Evolutionary conservation across 2,888 invertebrate genomes (phyloP).

Genomic region (Anorthoa munda): DNA sequence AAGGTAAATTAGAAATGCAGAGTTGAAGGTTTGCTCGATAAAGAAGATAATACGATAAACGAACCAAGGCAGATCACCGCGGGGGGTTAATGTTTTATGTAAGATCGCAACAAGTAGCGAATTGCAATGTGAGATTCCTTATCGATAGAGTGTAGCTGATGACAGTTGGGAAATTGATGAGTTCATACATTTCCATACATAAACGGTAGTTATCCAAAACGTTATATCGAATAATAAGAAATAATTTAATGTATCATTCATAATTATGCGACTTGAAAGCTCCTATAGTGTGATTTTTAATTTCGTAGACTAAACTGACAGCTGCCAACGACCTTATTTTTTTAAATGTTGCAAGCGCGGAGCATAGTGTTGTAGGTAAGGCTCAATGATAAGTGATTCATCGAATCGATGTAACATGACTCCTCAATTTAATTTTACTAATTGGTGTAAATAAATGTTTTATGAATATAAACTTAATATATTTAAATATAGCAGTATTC

Average conservation of each 20-base stretch:
- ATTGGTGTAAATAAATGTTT: too few species aligned
- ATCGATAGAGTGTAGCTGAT: conserved; percentile 70
- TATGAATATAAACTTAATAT: too few species aligned
- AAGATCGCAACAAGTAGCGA: conserved; percentile 72
- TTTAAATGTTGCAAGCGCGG: too few species aligned
- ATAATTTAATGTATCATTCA: background rate
- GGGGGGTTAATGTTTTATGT: conserved; percentile 88
- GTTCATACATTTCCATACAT: conserved; percentile 45
- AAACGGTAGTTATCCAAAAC: background rate
- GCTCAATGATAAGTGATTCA: too few species aligned
- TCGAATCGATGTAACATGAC: too few species aligned
- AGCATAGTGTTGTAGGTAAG: too few species aligned
- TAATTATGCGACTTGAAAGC: background rate
- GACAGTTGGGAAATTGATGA: conserved; percentile 62
- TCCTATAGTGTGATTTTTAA: too few species aligned
- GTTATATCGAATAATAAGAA: background rate
- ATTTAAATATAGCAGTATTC: too few species aligned
- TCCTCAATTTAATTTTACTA: too few species aligned
- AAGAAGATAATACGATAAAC: conserved; percentile 86
- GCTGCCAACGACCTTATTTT: too few species aligned
- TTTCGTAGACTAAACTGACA: too few species aligned
- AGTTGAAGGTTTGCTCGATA: conserved; percentile 77
- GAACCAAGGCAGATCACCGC: conserved; percentile 82
- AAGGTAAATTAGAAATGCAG: conserved; percentile 81
- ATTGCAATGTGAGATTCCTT: conserved; percentile 80